Evolutionary conservation across 2,888 invertebrate genomes (phyloP).

Genomic region (Himalopsyche tibetana): DNA sequence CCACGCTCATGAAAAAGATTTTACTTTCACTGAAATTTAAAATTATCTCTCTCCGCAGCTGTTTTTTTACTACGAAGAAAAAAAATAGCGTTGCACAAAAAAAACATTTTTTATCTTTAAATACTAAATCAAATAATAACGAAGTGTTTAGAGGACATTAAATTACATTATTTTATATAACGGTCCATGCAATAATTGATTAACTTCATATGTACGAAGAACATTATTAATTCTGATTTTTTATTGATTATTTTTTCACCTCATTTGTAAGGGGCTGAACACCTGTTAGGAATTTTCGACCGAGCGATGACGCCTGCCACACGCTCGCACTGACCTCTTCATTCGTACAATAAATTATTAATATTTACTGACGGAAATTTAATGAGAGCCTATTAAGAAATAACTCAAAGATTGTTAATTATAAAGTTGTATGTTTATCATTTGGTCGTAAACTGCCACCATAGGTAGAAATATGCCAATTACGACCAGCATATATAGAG

Average conservation of each 20-base stretch:
- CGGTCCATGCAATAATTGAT: background rate
- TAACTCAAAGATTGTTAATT: background rate
- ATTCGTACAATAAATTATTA: background rate
- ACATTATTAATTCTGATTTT: background rate
- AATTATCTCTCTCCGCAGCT: too few relatives aligned
- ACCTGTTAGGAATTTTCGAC: background rate
- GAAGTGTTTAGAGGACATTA: background rate
- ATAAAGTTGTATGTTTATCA: too few relatives aligned
- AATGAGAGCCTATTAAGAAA: background rate
- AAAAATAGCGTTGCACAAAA: too few relatives aligned
- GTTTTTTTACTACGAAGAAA: too few relatives aligned
- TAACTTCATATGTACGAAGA: background rate
- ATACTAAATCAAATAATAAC: too few relatives aligned
- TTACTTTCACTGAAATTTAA: too few relatives aligned
- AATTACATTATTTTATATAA: background rate
- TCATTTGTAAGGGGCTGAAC: background rate
- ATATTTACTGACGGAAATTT: background rate
- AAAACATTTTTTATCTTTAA: too few relatives aligned
- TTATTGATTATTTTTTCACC: conserved; percentile 35
- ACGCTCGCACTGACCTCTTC: background rate
- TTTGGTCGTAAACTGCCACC: too few relatives aligned
- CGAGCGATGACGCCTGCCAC: background rate
- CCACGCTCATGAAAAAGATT: too few relatives aligned
- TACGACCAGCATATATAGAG: too few relatives aligned
- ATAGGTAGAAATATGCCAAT: too few relatives aligned